Percentiles rank a stretch among this genome's conserved stretches.
Evolutionary conservation across 2,113 vertebrate genomes (phyloP).

Genomic region (Puntigrus tetrazona): DNA sequence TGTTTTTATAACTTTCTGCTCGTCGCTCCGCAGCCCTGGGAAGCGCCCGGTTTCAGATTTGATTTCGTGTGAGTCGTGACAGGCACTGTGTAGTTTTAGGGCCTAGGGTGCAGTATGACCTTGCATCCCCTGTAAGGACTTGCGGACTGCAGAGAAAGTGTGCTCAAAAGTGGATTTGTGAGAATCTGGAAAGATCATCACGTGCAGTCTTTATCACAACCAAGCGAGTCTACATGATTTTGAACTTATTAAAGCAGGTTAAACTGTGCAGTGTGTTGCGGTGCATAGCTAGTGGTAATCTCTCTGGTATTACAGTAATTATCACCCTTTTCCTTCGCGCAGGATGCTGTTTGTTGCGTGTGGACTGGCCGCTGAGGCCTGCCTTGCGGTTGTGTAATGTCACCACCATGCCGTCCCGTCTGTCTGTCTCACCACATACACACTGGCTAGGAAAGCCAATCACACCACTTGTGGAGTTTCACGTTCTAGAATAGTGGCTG

Average conservation of each 20-base stretch:
- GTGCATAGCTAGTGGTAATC: slow-evolving; percentile 3
- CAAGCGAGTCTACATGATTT: background rate
- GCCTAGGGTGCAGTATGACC: slow-evolving; percentile 51
- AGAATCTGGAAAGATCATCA: background rate
- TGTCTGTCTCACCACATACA: slow-evolving; percentile 19
- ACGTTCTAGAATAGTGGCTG: slow-evolving; percentile 18
- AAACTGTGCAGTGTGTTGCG: background rate
- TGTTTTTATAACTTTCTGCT: background rate
- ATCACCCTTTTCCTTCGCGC: background rate
- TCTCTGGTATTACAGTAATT: background rate
- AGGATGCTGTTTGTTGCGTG: background rate
- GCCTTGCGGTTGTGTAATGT: background rate
- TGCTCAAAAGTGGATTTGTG: background rate
- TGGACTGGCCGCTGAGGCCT: background rate
- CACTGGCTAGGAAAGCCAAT: background rate
- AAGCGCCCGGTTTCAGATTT: background rate
- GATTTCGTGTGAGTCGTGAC: slow-evolving; percentile 51
- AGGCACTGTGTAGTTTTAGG: slow-evolving; percentile 38
- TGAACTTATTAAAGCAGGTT: background rate
- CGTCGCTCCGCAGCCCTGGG: too few species aligned
- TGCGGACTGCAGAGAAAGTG: background rate
- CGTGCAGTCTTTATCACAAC: background rate
- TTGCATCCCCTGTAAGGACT: slow-evolving; percentile 42
- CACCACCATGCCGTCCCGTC: background rate
- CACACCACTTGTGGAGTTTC: slow-evolving; percentile 18